These are phyloP conservation scores for Cuniculus paca DNA, from an alignment of 2,797 vertebrate genomes.

Conservation along the genomic window DNA sequence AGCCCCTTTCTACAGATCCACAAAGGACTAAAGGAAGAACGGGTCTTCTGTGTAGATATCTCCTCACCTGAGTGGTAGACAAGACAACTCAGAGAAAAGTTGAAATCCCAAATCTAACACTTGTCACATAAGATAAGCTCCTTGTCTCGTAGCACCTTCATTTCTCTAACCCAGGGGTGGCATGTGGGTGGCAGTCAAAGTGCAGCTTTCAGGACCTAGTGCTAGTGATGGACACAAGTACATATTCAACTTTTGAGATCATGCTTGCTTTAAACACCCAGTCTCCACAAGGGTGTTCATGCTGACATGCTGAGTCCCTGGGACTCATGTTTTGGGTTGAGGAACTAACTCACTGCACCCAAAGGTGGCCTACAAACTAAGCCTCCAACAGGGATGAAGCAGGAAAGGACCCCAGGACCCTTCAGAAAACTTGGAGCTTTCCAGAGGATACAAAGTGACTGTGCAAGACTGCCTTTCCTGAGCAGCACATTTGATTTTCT, in stretches of 20 bases:
- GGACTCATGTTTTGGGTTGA: background rate
- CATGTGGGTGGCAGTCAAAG: background rate
- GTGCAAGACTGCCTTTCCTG: background rate
- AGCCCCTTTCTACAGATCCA: background rate
- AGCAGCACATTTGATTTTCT: background rate
- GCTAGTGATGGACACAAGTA: background rate
- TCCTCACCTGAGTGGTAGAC: background rate
- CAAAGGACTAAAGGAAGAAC: background rate
- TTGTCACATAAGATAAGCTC: background rate
- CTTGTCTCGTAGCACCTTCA: background rate
- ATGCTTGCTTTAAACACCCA: background rate
- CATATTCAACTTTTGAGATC: background rate
- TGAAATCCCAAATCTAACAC: background rate
- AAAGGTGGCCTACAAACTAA: background rate
- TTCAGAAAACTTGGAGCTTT: background rate
- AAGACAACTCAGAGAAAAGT: background rate
- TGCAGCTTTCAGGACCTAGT: background rate
- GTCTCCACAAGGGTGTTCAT: background rate
- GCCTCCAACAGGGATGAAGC: background rate
- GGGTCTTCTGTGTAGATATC: background rate
- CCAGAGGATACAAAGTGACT: background rate
- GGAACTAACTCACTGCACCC: background rate
- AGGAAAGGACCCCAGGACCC: background rate
- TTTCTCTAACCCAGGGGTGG: background rate
- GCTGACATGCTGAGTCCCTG: background rate